phyloP scores from a whole-genome alignment of 2,888 invertebrate genomes.

The Dione vanillae region DNA sequence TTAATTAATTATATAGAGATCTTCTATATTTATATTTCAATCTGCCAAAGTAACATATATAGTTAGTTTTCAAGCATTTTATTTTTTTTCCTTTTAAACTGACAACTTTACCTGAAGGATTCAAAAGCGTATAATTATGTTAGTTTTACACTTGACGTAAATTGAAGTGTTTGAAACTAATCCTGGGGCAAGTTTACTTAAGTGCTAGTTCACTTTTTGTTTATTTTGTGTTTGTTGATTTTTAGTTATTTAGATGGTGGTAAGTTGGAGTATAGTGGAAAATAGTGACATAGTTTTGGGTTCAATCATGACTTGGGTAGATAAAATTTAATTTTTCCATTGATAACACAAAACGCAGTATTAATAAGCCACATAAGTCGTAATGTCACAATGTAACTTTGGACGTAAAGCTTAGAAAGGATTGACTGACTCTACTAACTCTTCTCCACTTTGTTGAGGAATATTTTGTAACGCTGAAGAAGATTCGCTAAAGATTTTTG shows the following conservation, averaged over 20 bases:
- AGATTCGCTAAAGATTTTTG: no score
- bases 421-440: background rate
- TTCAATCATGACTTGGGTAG: background rate
- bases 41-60: background rate
- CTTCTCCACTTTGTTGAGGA: background rate
- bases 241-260: background rate
- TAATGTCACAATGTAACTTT: background rate
- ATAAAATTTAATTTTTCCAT: no score
- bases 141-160: slow-evolving; percentile 21
- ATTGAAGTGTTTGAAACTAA: slow-evolving; percentile 14
- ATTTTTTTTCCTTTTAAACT: background rate
- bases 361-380: no score
- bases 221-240: slow-evolving; percentile 9
- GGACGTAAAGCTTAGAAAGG: background rate
- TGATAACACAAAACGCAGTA: no score
- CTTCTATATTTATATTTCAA: no score
- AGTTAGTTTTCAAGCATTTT: background rate
- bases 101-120: slow-evolving; percentile 1
- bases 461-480: background rate
- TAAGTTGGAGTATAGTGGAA: background rate
- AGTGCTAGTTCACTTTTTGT: slow-evolving; percentile 4
- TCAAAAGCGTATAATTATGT: slow-evolving; percentile 17
- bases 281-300: background rate
- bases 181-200: slow-evolving; percentile 22
- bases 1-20: no score